Evolutionary conservation across 2,888 invertebrate genomes (phyloP).

Genomic region (Perizoma affinitatum): DNA sequence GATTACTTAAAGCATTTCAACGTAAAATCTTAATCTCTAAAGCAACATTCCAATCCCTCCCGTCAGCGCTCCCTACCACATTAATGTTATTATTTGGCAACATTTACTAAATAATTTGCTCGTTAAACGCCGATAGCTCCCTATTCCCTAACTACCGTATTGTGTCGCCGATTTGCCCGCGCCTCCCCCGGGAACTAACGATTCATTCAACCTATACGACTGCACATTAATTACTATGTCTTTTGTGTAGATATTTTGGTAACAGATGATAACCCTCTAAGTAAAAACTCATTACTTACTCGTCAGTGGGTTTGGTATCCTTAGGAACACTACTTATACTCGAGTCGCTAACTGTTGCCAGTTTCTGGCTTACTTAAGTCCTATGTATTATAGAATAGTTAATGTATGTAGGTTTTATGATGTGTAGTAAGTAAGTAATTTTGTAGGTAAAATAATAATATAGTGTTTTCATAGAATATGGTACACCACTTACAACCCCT

Average conservation of each 20-base stretch:
- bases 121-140: constrained; percentile 79
- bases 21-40: constrained; percentile 17
- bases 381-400: too few species aligned
- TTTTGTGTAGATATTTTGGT: constrained; percentile 72
- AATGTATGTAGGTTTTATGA: too few species aligned
- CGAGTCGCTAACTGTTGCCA: too few species aligned
- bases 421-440: too few species aligned
- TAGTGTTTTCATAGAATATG: too few species aligned
- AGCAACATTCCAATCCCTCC: constrained; percentile 11
- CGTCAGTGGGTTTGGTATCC: too few species aligned
- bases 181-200: constrained; percentile 68
- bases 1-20: constrained; percentile 2
- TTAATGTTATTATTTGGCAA: constrained; percentile 83
- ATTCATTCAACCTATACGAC: constrained; percentile 73
- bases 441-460: too few species aligned
- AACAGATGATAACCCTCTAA: constrained; percentile 1
- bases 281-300: too few species aligned
- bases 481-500: too few species aligned
- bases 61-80: constrained; percentile 50
- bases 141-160: constrained; percentile 77
- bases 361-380: too few species aligned
- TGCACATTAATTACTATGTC: constrained; percentile 76
- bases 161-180: constrained; percentile 64
- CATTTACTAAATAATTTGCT: constrained; percentile 84
- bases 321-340: too few species aligned